These are phyloP conservation scores for Elymnias hypermnestra DNA, from an alignment of 1,140 invertebrate genomes.

Conservation along the genomic window DNA sequence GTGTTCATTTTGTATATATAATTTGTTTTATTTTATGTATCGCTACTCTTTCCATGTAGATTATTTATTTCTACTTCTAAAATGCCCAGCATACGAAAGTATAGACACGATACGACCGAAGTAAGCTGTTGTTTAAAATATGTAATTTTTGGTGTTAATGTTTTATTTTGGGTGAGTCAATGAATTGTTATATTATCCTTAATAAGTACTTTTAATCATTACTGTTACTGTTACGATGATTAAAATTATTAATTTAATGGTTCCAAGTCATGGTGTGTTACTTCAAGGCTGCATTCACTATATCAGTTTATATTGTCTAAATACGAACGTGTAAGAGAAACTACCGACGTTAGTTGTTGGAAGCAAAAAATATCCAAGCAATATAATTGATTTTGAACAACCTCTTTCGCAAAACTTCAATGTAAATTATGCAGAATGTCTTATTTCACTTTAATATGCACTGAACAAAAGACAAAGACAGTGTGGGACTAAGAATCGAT, in stretches of 20 bases:
- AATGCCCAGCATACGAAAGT: constrained; percentile 81
- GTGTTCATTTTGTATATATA: constrained; percentile 1
- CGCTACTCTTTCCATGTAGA: constrained; percentile 17
- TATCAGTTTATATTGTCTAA: not conserved
- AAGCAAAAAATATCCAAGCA: not conserved
- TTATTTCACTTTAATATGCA: no score
- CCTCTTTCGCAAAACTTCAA: no score
- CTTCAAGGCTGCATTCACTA: constrained; percentile 22
- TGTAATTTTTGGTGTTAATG: constrained; percentile 97
- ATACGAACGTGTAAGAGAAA: not conserved
- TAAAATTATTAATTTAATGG: not conserved
- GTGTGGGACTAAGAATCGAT: no score
- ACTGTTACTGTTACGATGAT: not conserved
- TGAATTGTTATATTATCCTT: not conserved
- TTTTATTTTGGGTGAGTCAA: constrained; percentile 94
- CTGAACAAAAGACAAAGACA: no score
- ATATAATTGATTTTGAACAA: no score
- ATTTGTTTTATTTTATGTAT: constrained; percentile 19
- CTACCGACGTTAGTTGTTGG: not conserved
- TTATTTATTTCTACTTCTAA: constrained; percentile 25
- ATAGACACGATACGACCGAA: constrained; percentile 91
- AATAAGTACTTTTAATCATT: not conserved
- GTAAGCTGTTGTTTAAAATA: constrained; percentile 98
- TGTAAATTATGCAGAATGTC: no score
- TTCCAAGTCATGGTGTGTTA: not conserved